Conservation (phyloP, 2,113 vertebrate species). For the Tyto alba region DNA sequence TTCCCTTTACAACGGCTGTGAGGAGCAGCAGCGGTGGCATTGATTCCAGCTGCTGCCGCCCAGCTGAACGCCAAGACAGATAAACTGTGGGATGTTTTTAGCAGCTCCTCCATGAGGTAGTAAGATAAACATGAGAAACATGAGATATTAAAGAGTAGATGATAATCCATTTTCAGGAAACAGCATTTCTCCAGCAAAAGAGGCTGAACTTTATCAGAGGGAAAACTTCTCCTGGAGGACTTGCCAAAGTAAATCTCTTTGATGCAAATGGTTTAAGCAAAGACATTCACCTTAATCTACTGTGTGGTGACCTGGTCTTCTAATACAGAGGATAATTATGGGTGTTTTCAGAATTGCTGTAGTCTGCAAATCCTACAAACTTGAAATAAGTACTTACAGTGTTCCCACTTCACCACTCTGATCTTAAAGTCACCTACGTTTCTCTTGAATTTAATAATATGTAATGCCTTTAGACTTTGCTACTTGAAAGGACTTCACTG, state of each 20-base stretch:
- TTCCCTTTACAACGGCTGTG: not conserved
- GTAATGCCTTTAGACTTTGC: not conserved
- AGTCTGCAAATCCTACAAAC: slow-evolving; percentile 7
- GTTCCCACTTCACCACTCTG: not conserved
- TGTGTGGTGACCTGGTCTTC: slow-evolving; percentile 21
- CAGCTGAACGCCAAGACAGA: slow-evolving; percentile 31
- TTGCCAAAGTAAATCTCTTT: slow-evolving; percentile 68
- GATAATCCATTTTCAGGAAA: slow-evolving; percentile 64
- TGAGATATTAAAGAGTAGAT: slow-evolving; percentile 48
- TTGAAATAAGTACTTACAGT: not conserved
- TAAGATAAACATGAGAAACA: slow-evolving; percentile 49
- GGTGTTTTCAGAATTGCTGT: slow-evolving; percentile 39
- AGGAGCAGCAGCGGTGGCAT: slow-evolving; percentile 19
- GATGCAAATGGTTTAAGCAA: slow-evolving; percentile 47
- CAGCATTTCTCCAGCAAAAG: slow-evolving; percentile 18
- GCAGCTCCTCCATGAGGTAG: slow-evolving; percentile 13
- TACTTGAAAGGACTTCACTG: not conserved
- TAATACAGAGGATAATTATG: slow-evolving; percentile 39
- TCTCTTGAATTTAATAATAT: slow-evolving; percentile 5
- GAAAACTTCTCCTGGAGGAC: slow-evolving; percentile 31
- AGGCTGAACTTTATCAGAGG: slow-evolving; percentile 53
- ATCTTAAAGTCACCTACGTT: not conserved
- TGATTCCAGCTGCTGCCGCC: slow-evolving; percentile 26
- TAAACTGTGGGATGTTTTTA: slow-evolving; percentile 39
- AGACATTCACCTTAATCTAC: slow-evolving; percentile 56